Percentiles rank a stretch among this genome's conserved stretches.
These are phyloP conservation scores for Caenorhabditis sp. DNA, from an alignment of 2,888 invertebrate genomes.

Conservation along the genomic window DNA sequence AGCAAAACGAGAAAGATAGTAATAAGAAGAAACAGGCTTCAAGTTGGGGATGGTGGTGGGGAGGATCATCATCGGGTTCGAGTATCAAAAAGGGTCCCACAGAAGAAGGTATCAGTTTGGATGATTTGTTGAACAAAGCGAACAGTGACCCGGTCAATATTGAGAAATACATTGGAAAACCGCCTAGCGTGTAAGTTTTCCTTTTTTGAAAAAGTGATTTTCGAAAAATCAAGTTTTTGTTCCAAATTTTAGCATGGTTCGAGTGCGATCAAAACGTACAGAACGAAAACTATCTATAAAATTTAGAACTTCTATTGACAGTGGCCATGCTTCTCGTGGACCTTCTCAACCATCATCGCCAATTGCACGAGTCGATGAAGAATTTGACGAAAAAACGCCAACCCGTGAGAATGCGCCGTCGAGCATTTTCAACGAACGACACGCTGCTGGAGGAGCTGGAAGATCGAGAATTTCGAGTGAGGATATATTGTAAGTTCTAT, in stretches of 20 bases:
- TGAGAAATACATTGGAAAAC: conserved; percentile 64
- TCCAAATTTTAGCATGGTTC: no score
- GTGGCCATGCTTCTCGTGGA: conserved; percentile 51
- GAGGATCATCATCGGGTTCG: conserved; percentile 4
- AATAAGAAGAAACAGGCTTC: conserved; percentile 12
- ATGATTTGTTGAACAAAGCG: conserved; percentile 53
- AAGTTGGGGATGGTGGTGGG: conserved; percentile 44
- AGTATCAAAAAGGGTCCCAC: background rate
- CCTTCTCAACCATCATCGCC: conserved; percentile 52
- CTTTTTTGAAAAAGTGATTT: no score
- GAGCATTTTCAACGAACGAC: background rate
- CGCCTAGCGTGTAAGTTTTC: conserved; percentile 42
- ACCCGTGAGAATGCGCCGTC: conserved; percentile 24
- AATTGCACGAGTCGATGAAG: conserved; percentile 14
- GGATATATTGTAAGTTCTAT: conserved; percentile 39
- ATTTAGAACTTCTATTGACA: conserved; percentile 47
- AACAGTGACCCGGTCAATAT: conserved; percentile 60
- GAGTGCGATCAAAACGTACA: no score
- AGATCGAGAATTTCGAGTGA: conserved; percentile 30
- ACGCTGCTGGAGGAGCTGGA: background rate
- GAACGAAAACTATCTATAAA: background rate
- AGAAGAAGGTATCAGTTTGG: conserved; percentile 60
- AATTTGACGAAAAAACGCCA: conserved; percentile 31
- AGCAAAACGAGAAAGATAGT: conserved; percentile 18
- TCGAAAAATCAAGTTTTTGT: no score